These are phyloP conservation scores for Hemicentrotus pulcherrimus DNA, from an alignment of 35 echinoderm and acorn worm species.

Conservation along the genomic window DNA sequence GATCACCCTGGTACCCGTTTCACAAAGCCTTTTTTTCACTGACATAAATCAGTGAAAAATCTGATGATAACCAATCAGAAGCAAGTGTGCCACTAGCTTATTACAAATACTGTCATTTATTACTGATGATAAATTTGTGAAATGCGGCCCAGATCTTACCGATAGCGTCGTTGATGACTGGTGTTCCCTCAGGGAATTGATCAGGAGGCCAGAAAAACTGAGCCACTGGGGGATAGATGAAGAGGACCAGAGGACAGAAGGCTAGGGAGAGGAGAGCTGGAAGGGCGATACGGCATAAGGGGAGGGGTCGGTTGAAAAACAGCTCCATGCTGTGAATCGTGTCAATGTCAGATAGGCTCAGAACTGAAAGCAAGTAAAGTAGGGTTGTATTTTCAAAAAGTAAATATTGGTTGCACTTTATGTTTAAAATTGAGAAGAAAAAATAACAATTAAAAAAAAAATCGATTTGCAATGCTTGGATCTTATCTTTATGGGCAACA, in stretches of 20 bases:
- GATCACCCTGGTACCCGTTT: neutral
- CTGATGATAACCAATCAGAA: too few relatives aligned
- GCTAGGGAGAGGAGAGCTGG: conserved; percentile 67
- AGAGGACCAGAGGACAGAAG: conserved; percentile 71
- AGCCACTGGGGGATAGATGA: conserved; percentile 50
- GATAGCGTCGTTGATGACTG: conserved; percentile 76
- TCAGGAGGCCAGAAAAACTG: conserved; percentile 60
- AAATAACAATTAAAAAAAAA: too few relatives aligned
- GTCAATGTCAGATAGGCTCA: conserved; percentile 55
- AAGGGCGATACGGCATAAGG: conserved; percentile 56
- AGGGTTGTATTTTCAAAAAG: neutral
- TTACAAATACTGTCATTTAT: too few relatives aligned
- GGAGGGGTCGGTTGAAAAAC: conserved; percentile 63
- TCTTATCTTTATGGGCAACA: too few relatives aligned
- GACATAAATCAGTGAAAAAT: too few relatives aligned
- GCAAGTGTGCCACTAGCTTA: too few relatives aligned
- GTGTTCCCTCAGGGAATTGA: conserved; percentile 51
- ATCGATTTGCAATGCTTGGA: too few relatives aligned
- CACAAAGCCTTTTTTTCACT: too few relatives aligned
- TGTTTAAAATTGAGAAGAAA: too few relatives aligned
- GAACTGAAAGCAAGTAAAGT: conserved; percentile 49
- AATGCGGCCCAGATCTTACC: conserved; percentile 36
- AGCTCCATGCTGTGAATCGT: conserved; percentile 63
- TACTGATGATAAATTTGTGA: too few relatives aligned
- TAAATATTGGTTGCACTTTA: too few relatives aligned